Conservation (phyloP, 37 sponge, comb jelly and placozoan genomes). For the Aphrocallistes beatrix region DNA sequence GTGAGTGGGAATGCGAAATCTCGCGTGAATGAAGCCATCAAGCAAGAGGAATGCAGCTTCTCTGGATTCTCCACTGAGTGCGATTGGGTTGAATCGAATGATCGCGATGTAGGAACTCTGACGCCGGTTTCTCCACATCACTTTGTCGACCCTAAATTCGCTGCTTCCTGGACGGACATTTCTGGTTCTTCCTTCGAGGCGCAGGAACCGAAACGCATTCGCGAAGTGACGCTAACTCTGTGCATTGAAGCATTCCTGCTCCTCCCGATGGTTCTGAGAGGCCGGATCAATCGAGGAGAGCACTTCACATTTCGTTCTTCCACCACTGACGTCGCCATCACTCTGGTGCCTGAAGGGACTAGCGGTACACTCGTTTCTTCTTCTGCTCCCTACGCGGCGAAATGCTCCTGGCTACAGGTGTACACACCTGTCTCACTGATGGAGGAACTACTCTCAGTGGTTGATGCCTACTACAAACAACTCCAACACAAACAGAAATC, state of each 20-base stretch:
- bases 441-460: not conserved
- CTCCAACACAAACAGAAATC: too few species aligned
- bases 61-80: not conserved
- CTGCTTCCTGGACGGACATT: not conserved
- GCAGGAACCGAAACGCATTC: not conserved
- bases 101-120: not conserved
- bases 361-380: not conserved
- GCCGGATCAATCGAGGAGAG: constrained; percentile 46
- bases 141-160: not conserved
- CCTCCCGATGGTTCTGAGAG: constrained; percentile 22
- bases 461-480: too few species aligned
- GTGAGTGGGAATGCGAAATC: not conserved
- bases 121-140: not conserved
- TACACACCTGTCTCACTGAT: not conserved
- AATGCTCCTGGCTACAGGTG: not conserved
- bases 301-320: constrained; percentile 66
- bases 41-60: not conserved
- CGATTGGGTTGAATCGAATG: not conserved
- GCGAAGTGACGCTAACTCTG: not conserved
- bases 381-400: not conserved
- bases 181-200: not conserved
- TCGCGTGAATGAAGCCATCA: not conserved
- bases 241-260: not conserved
- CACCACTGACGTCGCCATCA: constrained; percentile 56
- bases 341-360: constrained; percentile 41